These are phyloP conservation scores for Zaprionus lineosus DNA, from an alignment of 2,888 invertebrate species.

Conservation along the genomic window DNA sequence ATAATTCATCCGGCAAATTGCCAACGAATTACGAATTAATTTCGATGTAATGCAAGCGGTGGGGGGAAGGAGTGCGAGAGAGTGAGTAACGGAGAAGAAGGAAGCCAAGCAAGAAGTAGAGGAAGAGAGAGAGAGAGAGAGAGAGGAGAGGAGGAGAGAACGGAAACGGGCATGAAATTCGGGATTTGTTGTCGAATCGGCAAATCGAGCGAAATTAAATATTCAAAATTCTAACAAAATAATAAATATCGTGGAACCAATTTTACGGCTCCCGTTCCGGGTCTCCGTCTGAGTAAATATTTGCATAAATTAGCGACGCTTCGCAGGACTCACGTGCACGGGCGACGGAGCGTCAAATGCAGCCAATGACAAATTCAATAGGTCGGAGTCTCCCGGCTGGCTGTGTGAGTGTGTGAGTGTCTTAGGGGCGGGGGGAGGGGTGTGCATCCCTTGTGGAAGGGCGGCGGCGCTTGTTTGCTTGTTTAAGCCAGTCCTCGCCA, in stretches of 20 bases:
- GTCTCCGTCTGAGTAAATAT: conserved; percentile 68
- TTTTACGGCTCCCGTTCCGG: conserved; percentile 64
- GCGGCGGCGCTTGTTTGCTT: conserved; percentile 51
- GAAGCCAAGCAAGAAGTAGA: no score
- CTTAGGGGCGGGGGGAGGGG: conserved; percentile 31
- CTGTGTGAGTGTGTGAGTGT: no score
- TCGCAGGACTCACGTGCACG: conserved; percentile 69
- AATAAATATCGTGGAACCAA: conserved; percentile 81
- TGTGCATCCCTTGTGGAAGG: conserved; percentile 63
- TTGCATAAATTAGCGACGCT: conserved; percentile 81
- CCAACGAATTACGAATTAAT: conserved; percentile 81
- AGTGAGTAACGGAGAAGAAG: no score
- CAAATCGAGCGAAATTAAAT: conserved; percentile 68
- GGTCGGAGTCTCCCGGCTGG: no score
- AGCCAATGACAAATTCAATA: conserved; percentile 66
- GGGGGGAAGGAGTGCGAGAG: no score
- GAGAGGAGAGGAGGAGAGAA: no score
- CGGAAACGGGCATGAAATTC: conserved; percentile 72
- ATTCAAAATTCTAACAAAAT: conserved; percentile 78
- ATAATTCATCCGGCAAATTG: conserved; percentile 76
- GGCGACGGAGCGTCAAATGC: conserved; percentile 66
- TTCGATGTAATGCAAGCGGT: conserved; percentile 51
- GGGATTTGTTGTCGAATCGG: conserved; percentile 41
- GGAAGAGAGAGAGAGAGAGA: no score
- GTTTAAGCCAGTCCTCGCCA: conserved; percentile 56